Evolutionary conservation across 2,888 invertebrate genomes (phyloP).

Genomic region (Portevinia maculata): DNA sequence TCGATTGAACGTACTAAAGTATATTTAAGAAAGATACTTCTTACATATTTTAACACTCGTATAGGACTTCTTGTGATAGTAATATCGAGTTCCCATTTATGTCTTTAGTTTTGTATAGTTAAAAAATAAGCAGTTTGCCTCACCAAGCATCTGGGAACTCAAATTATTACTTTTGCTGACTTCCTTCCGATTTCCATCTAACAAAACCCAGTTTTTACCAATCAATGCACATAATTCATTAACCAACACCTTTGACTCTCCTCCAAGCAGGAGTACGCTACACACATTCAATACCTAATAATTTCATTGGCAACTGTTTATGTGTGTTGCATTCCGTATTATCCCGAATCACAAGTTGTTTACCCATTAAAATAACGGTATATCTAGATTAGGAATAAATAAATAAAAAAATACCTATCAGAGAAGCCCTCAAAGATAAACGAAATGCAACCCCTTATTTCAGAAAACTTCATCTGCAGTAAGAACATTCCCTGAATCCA

Average conservation of each 20-base stretch:
- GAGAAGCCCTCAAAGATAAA: neutral
- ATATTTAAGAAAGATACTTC: no score
- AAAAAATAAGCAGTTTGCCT: no score
- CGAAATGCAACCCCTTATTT: conserved; percentile 21
- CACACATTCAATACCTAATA: conserved; percentile 30
- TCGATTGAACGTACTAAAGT: no score
- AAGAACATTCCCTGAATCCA: conserved; percentile 65
- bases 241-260: neutral
- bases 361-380: conserved; percentile 51
- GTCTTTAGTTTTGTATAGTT: no score
- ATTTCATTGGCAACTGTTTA: conserved; percentile 43
- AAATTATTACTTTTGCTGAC: no score
- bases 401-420: neutral
- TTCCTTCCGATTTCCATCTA: no score
- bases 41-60: no score
- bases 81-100: no score
- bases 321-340: conserved; percentile 49
- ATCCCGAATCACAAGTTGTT: conserved; percentile 18
- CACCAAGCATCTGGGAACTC: no score
- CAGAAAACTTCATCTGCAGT: conserved; percentile 64
- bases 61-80: no score
- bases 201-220: neutral
- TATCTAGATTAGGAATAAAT: conserved; percentile 25
- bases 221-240: neutral
- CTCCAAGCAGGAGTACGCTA: neutral